Base-by-base conservation (phyloP, 2,113 vertebrate species). In the Gymnobelideus leadbeateri region DNA sequence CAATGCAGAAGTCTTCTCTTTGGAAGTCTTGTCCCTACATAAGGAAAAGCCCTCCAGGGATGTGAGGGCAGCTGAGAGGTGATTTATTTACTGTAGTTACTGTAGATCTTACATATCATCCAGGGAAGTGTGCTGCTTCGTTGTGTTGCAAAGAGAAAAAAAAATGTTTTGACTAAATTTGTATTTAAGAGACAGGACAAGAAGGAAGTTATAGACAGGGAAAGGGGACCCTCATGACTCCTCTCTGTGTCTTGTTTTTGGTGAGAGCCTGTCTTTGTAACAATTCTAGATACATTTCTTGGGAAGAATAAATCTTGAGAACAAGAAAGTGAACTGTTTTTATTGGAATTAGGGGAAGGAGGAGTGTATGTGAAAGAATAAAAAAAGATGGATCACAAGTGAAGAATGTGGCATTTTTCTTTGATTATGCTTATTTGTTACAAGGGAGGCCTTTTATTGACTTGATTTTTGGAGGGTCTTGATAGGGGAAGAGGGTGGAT, bases 261-360 rank as follows among this genome's bases (percentile, higher is more conserved):
- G 68, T 77, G 68, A 19, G 1, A 77, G 68, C 14, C 68, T 77
- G 37, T 77, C 68, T 77, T 77, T 16, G 14, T 77, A 77, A 5
- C 91, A 57, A 92, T 21, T 96, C 93, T 57, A 53, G 57, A 16
- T 10, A 37, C 89, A 31, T 31, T 94, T 94, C 90, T 91, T 89
- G 31, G 25, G 77, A 96, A 61, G 91, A 92, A 84, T 52, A 28
- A 92, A 92, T 90, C 68, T 43, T 55, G 57, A 92, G 46, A 24
- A 47, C 46, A 89, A 47, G 0, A 43, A 51, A 89, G 11, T 54
- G 91, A 55, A 23, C 25, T 25, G 28, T 89, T 89, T 55, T 77
- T 46, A 93, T 24, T 52, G 23, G 46, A 89, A 49, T 91, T 12
- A 26, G 43, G 19, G 84, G 23, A 3, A 8, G 8, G 77, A 37